Percentiles rank a stretch among this genome's conserved stretches.
Evolutionary conservation across 2,113 vertebrate species (phyloP).

Genomic region (Copsychus sechellarum): DNA sequence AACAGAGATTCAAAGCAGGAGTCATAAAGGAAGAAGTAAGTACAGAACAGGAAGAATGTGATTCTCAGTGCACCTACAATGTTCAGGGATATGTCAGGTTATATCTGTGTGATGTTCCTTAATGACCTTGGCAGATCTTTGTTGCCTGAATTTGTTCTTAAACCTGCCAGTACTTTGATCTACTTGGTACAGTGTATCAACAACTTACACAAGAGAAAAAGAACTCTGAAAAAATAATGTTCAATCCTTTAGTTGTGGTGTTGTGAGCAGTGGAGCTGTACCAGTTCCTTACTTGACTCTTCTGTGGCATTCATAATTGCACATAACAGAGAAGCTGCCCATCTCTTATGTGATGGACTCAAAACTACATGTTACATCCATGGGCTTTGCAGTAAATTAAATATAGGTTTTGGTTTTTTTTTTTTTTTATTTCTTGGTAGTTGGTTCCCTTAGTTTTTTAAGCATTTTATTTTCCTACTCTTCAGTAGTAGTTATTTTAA

Average conservation of each 20-base stretch:
- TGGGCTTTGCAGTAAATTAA: background rate
- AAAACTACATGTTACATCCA: background rate
- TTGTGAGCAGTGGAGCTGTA: background rate
- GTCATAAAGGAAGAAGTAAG: background rate
- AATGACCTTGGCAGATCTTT: background rate
- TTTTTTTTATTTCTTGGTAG: background rate
- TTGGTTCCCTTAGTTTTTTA: background rate
- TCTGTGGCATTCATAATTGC: background rate
- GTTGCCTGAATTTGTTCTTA: background rate
- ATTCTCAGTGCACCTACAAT: background rate
- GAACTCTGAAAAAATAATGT: background rate
- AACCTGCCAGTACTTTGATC: background rate
- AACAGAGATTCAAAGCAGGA: background rate
- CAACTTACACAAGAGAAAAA: background rate
- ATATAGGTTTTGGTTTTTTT: background rate
- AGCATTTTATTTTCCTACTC: background rate
- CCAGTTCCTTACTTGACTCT: background rate
- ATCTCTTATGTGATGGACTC: background rate
- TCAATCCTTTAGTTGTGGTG: background rate
- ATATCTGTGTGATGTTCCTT: background rate
- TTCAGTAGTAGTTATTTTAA: background rate
- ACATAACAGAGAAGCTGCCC: background rate
- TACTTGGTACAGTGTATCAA: background rate
- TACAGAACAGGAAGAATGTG: background rate
- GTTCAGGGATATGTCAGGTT: background rate